Conservation (phyloP, 2,888 invertebrate genomes). For the Drosophila fungiperda region DNA sequence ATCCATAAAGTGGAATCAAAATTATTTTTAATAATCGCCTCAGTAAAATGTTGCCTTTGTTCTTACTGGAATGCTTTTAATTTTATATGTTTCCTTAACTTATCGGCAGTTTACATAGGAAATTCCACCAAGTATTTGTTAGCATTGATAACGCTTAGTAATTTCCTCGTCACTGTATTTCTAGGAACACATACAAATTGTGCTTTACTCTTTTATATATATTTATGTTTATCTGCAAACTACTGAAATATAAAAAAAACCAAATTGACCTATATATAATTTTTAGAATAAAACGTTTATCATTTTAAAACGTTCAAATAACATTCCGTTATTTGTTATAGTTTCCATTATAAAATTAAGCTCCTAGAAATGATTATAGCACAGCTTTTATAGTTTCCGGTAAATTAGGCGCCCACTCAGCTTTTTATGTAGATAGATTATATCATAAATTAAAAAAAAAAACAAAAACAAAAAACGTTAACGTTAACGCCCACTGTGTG, state of each 20-base stretch:
- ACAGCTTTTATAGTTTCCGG: constrained; percentile 32
- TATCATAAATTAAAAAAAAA: constrained; percentile 11
- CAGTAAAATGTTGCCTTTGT: not conserved
- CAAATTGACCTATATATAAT: not conserved
- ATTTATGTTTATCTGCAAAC: not conserved
- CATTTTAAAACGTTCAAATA: not conserved
- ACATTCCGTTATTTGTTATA: not conserved
- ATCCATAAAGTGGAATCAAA: too few species aligned
- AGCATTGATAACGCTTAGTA: constrained; percentile 5
- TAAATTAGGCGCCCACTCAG: constrained; percentile 48
- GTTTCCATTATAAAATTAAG: not conserved
- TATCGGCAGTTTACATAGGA: not conserved
- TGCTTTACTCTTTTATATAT: not conserved
- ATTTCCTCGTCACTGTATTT: not conserved
- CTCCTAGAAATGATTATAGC: not conserved
- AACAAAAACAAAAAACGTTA: constrained; percentile 3
- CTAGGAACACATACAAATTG: not conserved
- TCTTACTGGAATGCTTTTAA: not conserved
- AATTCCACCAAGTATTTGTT: not conserved
- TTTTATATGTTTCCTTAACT: not conserved
- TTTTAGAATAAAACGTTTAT: not conserved
- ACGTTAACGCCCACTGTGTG: constrained; percentile 37
- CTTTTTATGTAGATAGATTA: constrained; percentile 22
- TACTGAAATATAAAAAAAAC: not conserved
- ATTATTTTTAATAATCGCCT: too few species aligned